Conservation (phyloP, 2,113 vertebrate genomes). For the Chroicocephalus ridibundus region DNA sequence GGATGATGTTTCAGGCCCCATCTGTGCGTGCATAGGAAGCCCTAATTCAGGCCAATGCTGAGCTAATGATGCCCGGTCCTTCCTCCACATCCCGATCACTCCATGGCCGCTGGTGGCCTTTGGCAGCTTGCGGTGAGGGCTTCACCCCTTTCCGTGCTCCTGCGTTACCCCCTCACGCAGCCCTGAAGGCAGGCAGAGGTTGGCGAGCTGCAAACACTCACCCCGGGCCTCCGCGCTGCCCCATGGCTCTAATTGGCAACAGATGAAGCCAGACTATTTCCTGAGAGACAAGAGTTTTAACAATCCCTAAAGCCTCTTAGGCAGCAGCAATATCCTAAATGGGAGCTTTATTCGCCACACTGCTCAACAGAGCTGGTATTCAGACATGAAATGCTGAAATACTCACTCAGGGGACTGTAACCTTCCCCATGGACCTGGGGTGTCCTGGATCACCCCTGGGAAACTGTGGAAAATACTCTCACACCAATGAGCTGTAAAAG, state of each 20-base stretch:
- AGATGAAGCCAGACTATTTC: constrained; percentile 43
- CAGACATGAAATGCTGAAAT: neutral
- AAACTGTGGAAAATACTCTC: neutral
- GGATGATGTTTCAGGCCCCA: neutral
- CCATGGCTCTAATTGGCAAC: constrained; percentile 19
- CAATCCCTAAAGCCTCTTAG: constrained; percentile 66
- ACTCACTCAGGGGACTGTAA: neutral
- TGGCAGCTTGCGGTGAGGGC: fast-evolving
- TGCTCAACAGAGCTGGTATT: constrained; percentile 26
- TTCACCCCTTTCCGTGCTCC: neutral
- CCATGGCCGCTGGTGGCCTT: neutral
- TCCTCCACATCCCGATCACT: fast-evolving
- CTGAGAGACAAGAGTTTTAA: constrained; percentile 47
- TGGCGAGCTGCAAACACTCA: neutral
- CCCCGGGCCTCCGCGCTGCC: neutral
- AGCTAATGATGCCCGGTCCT: neutral
- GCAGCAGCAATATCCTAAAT: constrained; percentile 54
- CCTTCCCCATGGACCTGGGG: neutral
- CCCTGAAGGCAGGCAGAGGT: neutral
- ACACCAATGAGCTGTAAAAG: neutral
- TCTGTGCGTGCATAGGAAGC: neutral
- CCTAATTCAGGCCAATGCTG: neutral
- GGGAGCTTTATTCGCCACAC: constrained; percentile 39
- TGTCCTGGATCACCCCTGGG: neutral
- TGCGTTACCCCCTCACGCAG: fast-evolving